Conservation (phyloP, 2,797 vertebrate species). For the Microchirus variegatus region DNA sequence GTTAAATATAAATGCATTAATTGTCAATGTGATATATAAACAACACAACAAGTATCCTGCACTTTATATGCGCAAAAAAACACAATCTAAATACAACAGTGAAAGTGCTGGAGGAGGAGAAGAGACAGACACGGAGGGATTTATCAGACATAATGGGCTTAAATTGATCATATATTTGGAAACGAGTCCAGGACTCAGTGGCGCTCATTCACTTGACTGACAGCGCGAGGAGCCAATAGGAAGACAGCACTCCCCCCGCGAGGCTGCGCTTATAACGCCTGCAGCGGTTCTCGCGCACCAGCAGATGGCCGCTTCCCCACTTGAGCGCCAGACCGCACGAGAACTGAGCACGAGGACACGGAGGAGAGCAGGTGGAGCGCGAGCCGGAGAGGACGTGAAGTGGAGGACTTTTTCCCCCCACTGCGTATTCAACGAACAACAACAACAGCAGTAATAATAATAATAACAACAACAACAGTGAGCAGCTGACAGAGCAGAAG, state of each 20-base stretch:
- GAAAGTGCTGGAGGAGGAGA: not conserved
- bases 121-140: constrained; percentile 13
- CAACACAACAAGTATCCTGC: too few relatives aligned
- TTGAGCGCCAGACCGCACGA: constrained; percentile 54
- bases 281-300: constrained; percentile 76
- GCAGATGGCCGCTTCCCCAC: constrained; percentile 86
- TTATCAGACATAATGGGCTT: constrained; percentile 44
- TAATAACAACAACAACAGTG: too few relatives aligned
- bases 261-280: constrained; percentile 89
- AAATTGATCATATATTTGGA: constrained; percentile 55
- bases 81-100: not conserved
- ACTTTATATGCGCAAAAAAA: not conserved
- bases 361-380: constrained; percentile 42
- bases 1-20: too few relatives aligned
- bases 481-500: not conserved
- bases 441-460: not conserved
- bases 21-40: too few relatives aligned
- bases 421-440: not conserved
- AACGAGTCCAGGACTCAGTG: constrained; percentile 49
- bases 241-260: constrained; percentile 74
- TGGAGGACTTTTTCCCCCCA: constrained; percentile 37
- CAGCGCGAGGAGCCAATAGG: constrained; percentile 86
- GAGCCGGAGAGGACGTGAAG: constrained; percentile 34
- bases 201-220: constrained; percentile 80
- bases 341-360: constrained; percentile 11